Evolutionary conservation across 2,113 vertebrate species (phyloP).

Genomic region (Steatornis caripensis): DNA sequence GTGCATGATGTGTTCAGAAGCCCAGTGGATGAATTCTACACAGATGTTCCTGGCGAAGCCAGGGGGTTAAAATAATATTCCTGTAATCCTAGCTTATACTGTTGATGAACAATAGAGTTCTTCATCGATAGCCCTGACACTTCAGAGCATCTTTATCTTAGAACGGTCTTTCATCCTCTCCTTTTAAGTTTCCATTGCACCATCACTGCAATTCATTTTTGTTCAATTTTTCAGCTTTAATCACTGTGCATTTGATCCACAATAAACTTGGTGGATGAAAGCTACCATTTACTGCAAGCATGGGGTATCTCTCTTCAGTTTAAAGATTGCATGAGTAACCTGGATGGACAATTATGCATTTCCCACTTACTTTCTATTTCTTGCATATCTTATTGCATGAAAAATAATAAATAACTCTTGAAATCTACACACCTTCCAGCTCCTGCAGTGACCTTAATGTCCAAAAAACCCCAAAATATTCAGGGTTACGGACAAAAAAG

Average conservation of each 20-base stretch:
- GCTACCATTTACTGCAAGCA: not conserved
- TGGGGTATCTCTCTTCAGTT: not conserved
- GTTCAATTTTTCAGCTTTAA: not conserved
- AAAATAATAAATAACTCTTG: not conserved
- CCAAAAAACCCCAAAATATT: not conserved
- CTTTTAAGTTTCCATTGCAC: not conserved
- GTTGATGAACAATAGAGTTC: not conserved
- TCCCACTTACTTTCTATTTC: not conserved
- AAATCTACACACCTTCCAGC: not conserved
- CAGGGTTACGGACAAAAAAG: too few species aligned
- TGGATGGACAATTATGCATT: not conserved
- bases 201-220: not conserved
- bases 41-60: not conserved
- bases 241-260: not conserved
- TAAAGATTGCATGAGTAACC: not conserved
- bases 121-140: not conserved
- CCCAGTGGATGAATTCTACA: not conserved
- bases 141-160: not conserved
- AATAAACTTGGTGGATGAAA: not conserved
- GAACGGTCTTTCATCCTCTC: not conserved
- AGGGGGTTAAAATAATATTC: constrained; percentile 44
- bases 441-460: not conserved
- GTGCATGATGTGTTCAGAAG: not conserved
- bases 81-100: not conserved
- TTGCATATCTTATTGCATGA: not conserved